Evolutionary conservation across 92 coral and sea anemone genomes (phyloP).

Genomic region (Bergia sp.): DNA sequence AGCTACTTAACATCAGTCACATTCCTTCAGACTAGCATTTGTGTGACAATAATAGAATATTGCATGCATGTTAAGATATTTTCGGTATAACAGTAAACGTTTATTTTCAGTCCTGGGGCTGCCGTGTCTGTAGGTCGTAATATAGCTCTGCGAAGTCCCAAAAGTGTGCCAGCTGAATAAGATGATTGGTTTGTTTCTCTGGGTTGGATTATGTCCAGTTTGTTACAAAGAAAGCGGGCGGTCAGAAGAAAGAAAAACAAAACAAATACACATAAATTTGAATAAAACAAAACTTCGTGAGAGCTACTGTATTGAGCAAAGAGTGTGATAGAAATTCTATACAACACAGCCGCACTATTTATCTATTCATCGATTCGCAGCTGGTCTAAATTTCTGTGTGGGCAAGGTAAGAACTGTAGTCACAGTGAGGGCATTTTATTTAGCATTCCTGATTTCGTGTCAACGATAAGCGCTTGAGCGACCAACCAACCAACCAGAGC

Average conservation of each 20-base stretch:
- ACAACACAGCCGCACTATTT: background rate
- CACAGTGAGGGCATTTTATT: constrained; percentile 7
- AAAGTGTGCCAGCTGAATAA: constrained; percentile 23
- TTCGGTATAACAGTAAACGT: background rate
- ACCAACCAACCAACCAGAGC: background rate
- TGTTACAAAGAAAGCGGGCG: constrained; percentile 44
- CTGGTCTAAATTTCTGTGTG: background rate
- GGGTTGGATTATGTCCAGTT: background rate
- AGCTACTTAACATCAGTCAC: constrained; percentile 48
- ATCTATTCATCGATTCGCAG: background rate
- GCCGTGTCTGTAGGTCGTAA: background rate
- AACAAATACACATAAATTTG: constrained; percentile 51
- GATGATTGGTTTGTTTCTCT: constrained; percentile 38
- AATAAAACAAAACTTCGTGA: constrained; percentile 37
- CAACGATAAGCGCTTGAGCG: background rate
- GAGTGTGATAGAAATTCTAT: background rate
- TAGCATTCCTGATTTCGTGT: background rate
- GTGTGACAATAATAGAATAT: constrained; percentile 48
- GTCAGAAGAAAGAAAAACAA: constrained; percentile 55
- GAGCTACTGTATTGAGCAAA: background rate
- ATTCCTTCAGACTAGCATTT: constrained; percentile 52
- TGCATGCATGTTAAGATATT: background rate
- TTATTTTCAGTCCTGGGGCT: background rate
- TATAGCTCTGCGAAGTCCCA: background rate
- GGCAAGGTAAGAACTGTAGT: constrained; percentile 21